phyloP scores from a whole-genome alignment of 1,140 invertebrate genomes.

The Drosophila jambulina region DNA sequence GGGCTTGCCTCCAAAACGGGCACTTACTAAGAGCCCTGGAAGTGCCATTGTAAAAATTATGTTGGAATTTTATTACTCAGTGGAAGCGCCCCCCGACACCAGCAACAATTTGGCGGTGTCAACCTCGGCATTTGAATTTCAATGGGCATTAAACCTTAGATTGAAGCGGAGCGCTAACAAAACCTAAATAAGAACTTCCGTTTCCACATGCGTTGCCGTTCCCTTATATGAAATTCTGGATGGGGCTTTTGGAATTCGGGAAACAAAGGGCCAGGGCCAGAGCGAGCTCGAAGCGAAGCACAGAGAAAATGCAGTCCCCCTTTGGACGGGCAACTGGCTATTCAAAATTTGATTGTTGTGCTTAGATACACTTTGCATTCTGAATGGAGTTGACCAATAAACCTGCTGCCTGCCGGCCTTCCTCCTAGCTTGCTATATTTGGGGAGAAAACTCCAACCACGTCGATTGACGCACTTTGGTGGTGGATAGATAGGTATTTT shows the following conservation, averaged over 20 bases:
- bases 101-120: conserved; percentile 51
- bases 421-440: conserved; percentile 57
- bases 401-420: conserved; percentile 21
- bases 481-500: conserved; percentile 45
- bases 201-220: conserved; percentile 42
- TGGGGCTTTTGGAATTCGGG: conserved; percentile 46
- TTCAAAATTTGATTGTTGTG: conserved; percentile 54
- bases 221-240: conserved; percentile 39
- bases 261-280: conserved; percentile 47
- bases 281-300: not conserved
- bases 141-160: conserved; percentile 59
- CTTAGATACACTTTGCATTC: conserved; percentile 66
- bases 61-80: conserved; percentile 44
- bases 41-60: conserved; percentile 58
- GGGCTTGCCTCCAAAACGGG: conserved; percentile 5
- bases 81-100: conserved; percentile 20
- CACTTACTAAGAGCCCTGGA: conserved; percentile 37
- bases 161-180: conserved; percentile 40
- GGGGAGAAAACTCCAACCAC: conserved; percentile 55
- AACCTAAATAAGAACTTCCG: conserved; percentile 78
- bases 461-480: conserved; percentile 24
- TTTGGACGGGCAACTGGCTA: conserved; percentile 69
- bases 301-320: conserved; percentile 30
- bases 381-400: conserved; percentile 52
- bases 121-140: conserved; percentile 71